Percentiles rank a stretch among this genome's conserved stretches.
phyloP scores from a whole-genome alignment of 1,140 invertebrate species.

The Maniola jurtina region DNA sequence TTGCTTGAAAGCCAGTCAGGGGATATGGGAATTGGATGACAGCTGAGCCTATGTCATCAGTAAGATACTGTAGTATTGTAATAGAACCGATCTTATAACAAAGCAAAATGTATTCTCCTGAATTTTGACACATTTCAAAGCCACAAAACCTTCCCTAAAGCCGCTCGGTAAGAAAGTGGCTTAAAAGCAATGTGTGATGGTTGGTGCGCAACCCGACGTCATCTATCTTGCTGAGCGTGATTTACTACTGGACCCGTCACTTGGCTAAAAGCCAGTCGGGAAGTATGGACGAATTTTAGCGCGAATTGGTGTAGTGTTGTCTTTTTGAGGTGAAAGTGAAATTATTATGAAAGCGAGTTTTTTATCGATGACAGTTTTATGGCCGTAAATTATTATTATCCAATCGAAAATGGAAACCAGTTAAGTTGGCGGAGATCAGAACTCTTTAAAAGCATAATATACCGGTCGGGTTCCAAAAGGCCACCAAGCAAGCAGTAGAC shows the following conservation, averaged over 20 bases:
- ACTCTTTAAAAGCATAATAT: too few species aligned
- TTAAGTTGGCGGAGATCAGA: too few species aligned
- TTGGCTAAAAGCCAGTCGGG: conserved; percentile 8
- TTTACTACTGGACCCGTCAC: background rate
- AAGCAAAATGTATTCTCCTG: too few species aligned
- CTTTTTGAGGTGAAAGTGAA: background rate
- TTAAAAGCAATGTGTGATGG: conserved; percentile 18
- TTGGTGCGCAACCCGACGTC: background rate
- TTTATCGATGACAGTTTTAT: too few species aligned
- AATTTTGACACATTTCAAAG: background rate
- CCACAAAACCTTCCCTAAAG: background rate
- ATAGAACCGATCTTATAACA: too few species aligned
- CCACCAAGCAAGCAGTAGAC: too few species aligned
- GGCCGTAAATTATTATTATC: too few species aligned
- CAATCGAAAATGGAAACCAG: too few species aligned
- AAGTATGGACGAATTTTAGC: background rate
- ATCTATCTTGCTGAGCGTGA: conserved; percentile 6
- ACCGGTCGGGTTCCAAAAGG: too few species aligned
- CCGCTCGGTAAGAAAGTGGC: conserved; percentile 14
- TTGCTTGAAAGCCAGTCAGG: conserved; percentile 1
- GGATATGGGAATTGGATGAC: background rate
- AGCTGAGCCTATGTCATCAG: too few species aligned
- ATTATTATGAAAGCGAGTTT: too few species aligned
- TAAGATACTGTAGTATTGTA: too few species aligned
- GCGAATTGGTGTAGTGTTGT: conserved; percentile 2